Conservation (phyloP, 2,888 invertebrate genomes). For the Pristionchus entomophagus region DNA sequence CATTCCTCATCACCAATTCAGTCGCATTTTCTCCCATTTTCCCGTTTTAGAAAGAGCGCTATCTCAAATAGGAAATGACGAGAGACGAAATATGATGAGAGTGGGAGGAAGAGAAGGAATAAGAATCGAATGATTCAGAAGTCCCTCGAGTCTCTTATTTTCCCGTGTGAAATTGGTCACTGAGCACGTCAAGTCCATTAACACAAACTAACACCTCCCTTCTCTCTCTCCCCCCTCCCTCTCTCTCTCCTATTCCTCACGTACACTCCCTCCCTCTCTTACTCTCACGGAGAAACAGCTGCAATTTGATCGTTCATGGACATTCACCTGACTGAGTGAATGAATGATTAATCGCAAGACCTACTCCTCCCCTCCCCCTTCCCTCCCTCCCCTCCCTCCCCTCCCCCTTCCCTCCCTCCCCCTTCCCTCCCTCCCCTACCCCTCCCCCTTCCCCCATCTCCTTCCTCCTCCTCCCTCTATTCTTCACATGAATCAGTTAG, state of each 20-base stretch:
- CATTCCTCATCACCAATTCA: background rate
- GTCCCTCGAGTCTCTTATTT: background rate
- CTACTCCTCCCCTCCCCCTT: no score
- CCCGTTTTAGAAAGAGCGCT: constrained; percentile 4
- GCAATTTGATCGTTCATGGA: background rate
- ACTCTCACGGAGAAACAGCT: background rate
- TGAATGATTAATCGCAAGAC: background rate
- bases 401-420: no score
- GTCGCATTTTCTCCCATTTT: background rate
- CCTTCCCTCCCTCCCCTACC: no score
- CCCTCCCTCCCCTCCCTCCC: no score
- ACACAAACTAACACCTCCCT: background rate
- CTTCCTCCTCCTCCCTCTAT: no score
- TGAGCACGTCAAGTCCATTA: no score
- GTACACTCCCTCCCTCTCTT: background rate
- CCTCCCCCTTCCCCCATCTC: no score
- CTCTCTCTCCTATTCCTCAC: background rate
- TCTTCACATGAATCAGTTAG: background rate
- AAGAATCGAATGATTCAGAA: background rate
- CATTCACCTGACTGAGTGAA: no score
- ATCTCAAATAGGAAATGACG: constrained; percentile 20
- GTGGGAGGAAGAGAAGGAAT: background rate
- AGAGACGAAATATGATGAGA: background rate
- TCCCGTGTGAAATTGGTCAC: constrained; percentile 1
- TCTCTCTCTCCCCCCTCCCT: background rate